A percentile compares a stretch with the other conserved stretches of the same genome.
These are phyloP conservation scores for Xestia rhomboidea DNA, from an alignment of 2,888 invertebrate species.

Conservation along the genomic window DNA sequence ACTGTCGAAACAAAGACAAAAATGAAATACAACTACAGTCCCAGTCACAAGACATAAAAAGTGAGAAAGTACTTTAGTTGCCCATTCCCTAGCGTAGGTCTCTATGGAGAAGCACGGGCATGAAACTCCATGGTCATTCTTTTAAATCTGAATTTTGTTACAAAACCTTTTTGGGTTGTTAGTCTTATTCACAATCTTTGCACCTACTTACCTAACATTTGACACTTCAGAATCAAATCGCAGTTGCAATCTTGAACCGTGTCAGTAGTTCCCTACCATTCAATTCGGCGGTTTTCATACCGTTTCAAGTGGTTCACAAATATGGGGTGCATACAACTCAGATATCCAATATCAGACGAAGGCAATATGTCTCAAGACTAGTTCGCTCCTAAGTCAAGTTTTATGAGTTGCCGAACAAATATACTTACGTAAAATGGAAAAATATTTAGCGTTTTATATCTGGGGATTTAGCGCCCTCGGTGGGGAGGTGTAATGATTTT, in stretches of 20 bases:
- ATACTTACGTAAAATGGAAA: constrained; percentile 65
- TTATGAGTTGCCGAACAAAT: constrained; percentile 80
- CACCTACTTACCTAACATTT: constrained; percentile 14
- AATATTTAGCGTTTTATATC: constrained; percentile 60
- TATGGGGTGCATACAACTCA: constrained; percentile 79
- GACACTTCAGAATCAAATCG: constrained; percentile 58
- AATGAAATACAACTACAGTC: too few relatives aligned
- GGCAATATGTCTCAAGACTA: constrained; percentile 80
- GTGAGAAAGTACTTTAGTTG: too few relatives aligned
- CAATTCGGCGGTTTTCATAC: constrained; percentile 77
- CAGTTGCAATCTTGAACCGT: constrained; percentile 46
- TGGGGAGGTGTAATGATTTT: constrained; percentile 33
- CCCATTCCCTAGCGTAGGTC: too few relatives aligned
- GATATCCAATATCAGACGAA: constrained; percentile 80
- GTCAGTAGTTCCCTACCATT: constrained; percentile 58
- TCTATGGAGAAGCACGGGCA: too few relatives aligned
- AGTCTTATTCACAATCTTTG: background rate
- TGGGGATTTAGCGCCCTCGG: constrained; percentile 39
- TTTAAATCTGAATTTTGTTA: too few relatives aligned
- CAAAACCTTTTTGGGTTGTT: too few relatives aligned
- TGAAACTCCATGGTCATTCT: too few relatives aligned
- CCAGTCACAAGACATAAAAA: too few relatives aligned
- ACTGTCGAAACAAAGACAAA: too few relatives aligned
- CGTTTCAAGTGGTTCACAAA: constrained; percentile 80
- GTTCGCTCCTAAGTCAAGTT: constrained; percentile 81